Conservation (phyloP, 2,113 vertebrate genomes). For the Chitala chitala region DNA sequence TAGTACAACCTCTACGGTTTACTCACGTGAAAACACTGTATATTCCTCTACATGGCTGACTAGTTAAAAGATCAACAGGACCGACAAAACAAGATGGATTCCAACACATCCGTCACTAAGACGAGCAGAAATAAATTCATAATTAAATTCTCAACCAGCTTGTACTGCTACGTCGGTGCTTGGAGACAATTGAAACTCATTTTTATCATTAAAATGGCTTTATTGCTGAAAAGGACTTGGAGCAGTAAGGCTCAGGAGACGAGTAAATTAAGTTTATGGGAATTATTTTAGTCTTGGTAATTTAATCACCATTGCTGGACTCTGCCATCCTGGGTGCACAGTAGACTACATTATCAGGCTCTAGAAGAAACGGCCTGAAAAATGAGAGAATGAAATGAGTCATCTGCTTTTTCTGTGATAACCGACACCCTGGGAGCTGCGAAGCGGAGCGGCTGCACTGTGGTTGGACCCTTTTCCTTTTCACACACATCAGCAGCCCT, state of each 20-base stretch:
- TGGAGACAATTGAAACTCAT: background rate
- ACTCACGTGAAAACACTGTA: too few species aligned
- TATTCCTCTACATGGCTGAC: too few species aligned
- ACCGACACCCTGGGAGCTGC: background rate
- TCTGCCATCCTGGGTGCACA: background rate
- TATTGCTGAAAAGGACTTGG: background rate
- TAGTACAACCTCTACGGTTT: too few species aligned
- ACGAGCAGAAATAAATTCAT: too few species aligned
- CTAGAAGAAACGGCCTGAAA: conserved; percentile 13
- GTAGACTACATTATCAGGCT: conserved; percentile 12
- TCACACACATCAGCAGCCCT: conserved; percentile 14
- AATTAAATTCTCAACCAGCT: background rate
- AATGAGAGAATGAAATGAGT: background rate
- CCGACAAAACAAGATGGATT: background rate
- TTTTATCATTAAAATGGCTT: background rate
- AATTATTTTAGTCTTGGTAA: background rate
- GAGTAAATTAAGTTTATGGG: conserved; percentile 5
- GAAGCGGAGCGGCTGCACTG: conserved; percentile 1
- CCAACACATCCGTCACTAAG: background rate
- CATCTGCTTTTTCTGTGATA: conserved; percentile 18
- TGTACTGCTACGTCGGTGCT: background rate
- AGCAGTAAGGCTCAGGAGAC: background rate
- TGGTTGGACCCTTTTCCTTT: background rate
- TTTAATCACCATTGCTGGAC: background rate
- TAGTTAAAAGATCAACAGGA: background rate